Base-by-base conservation (phyloP, 2,888 invertebrate species). In the Anaspis maculata region DNA sequence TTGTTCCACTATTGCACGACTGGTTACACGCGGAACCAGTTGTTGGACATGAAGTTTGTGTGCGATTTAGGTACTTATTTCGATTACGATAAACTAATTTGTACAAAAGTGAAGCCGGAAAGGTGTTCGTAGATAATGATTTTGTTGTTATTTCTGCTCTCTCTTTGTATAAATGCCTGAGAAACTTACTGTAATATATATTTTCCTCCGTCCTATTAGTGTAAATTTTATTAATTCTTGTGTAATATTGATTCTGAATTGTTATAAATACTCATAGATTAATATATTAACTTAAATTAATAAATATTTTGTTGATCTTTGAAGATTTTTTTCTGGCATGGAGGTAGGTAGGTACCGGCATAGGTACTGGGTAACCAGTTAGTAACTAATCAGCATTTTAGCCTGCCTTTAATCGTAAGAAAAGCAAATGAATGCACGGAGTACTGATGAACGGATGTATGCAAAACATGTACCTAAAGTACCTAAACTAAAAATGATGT, bases 1-100 rank as follows among this genome's bases (percentile, higher is more conserved):
- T 56, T 75, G 42, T 76, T 76, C 48, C 76, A 76, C 51, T 74
- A 74, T 44, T 76, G 76, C 52, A 73, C 74, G 3, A 68, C 69
- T n/a, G 75, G 75, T 7, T 74, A 72, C 48, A 69, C 67, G 13
- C 56, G 64, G 35, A 64, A 66, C 38, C 74, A 75, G 53, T 64
- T 74, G 39, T 57, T 76, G 21, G 73, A 75, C 52, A 71, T 75
- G 59, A 70, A 72, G 48, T 76, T 74, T 48, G 72, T 72, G 10
- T 76, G 76, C 57, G 74, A 74, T 51, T 63, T 69, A 37, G 71
- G 70, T 36, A 74, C 74, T 22, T 65, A 59, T 42, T 75, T 73
- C 46, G 71, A 74, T 48, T 68, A 70, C 38, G 62, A 61, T 23
- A 68, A 66, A 27, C 64, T 71, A 46, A 70, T 69, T 45, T 74